Evolutionary conservation across 1,140 invertebrate genomes (phyloP).

Genomic region (Tribolium madens): DNA sequence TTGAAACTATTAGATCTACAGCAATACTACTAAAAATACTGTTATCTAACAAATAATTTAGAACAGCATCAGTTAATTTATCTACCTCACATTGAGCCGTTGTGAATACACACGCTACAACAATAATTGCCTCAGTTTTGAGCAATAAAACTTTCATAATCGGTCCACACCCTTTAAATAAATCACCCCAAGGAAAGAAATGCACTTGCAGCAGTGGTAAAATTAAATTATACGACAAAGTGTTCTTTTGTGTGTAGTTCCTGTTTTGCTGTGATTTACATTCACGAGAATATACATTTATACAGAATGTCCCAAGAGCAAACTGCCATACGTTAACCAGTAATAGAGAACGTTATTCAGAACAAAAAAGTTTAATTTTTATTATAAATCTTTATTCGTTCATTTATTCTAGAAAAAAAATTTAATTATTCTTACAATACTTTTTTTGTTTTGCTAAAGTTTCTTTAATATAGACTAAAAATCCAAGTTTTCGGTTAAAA

Average conservation of each 20-base stretch:
- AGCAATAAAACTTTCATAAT: background rate
- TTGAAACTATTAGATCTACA: no score
- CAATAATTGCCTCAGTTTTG: background rate
- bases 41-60: background rate
- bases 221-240: conserved; percentile 26
- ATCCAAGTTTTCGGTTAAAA: no score
- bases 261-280: conserved; percentile 26
- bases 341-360: no score
- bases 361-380: no score
- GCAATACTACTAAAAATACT: background rate
- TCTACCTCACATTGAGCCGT: background rate
- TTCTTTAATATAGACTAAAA: no score
- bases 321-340: no score
- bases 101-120: background rate
- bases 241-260: conserved; percentile 7
- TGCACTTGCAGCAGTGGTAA: background rate
- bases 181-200: background rate
- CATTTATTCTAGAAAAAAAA: no score
- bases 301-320: no score
- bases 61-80: no score
- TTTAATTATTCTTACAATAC: no score
- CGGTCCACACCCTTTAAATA: background rate
- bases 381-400: no score
- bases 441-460: no score
- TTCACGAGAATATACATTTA: conserved; percentile 1